These are phyloP conservation scores for Argyrosomus japonicus DNA, from an alignment of 2,113 vertebrate species.

Conservation along the genomic window DNA sequence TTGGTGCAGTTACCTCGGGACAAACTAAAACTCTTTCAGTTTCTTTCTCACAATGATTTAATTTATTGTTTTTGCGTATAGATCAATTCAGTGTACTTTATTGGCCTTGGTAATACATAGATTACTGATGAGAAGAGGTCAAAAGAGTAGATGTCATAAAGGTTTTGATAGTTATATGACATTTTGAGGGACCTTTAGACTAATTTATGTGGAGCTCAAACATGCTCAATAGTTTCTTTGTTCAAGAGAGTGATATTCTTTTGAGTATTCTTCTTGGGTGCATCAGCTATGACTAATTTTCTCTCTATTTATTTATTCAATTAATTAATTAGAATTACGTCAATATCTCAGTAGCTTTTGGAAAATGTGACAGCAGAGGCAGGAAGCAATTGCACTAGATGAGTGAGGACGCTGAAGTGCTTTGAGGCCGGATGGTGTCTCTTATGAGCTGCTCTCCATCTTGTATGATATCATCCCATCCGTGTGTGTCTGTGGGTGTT, in stretches of 20 bases:
- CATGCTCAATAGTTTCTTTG: background rate
- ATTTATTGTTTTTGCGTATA: background rate
- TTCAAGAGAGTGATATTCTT: background rate
- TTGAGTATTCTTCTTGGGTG: background rate
- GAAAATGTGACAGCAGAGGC: background rate
- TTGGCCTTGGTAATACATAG: background rate
- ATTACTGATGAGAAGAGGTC: background rate
- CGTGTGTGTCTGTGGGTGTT: constrained; percentile 52
- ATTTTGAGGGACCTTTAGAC: background rate
- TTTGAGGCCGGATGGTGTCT: background rate
- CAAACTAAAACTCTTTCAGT: background rate
- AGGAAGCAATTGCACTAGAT: background rate
- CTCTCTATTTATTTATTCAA: background rate
- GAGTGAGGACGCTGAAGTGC: constrained; percentile 1
- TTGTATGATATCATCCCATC: constrained; percentile 33
- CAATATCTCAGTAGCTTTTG: background rate
- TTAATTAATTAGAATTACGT: background rate
- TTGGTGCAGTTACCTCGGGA: background rate
- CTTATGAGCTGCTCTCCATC: constrained; percentile 29
- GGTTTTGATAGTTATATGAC: background rate
- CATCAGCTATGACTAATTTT: background rate
- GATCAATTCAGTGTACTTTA: background rate
- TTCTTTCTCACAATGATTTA: background rate
- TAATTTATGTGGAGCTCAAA: background rate
- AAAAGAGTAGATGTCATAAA: background rate